Conservation (phyloP, 2,113 vertebrate genomes). For the Apteryx mantelli region DNA sequence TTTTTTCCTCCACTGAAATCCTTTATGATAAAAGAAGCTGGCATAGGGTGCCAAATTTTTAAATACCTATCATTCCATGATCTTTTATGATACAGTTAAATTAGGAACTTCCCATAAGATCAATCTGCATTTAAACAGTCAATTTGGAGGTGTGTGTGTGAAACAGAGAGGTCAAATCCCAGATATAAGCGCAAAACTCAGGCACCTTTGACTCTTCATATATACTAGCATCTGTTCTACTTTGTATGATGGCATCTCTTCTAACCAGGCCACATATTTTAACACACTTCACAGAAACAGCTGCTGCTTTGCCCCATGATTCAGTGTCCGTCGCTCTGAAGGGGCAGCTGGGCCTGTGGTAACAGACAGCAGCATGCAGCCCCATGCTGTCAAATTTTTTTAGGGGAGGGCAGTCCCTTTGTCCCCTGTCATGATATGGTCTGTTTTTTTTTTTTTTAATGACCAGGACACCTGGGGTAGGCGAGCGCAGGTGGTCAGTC, state of each 20-base stretch:
- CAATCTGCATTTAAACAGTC: neutral
- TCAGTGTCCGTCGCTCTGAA: rapidly evolving
- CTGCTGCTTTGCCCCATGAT: rapidly evolving
- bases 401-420: neutral
- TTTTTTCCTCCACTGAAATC: neutral
- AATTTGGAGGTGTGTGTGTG: neutral
- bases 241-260: neutral
- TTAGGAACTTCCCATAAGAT: neutral
- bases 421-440: too few species aligned
- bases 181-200: neutral
- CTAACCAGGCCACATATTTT: neutral
- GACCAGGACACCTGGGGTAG: rapidly evolving
- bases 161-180: neutral
- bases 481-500: rapidly evolving
- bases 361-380: rapidly evolving
- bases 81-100: neutral
- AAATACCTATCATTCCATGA: neutral
- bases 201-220: neutral
- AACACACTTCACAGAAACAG: rapidly evolving
- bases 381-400: neutral
- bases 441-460: neutral
- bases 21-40: neutral
- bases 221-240: neutral
- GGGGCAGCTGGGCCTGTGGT: neutral
- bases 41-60: neutral